Evolutionary conservation across 2,888 invertebrate species (phyloP).

Genomic region (Blastobasis lacticolella): DNA sequence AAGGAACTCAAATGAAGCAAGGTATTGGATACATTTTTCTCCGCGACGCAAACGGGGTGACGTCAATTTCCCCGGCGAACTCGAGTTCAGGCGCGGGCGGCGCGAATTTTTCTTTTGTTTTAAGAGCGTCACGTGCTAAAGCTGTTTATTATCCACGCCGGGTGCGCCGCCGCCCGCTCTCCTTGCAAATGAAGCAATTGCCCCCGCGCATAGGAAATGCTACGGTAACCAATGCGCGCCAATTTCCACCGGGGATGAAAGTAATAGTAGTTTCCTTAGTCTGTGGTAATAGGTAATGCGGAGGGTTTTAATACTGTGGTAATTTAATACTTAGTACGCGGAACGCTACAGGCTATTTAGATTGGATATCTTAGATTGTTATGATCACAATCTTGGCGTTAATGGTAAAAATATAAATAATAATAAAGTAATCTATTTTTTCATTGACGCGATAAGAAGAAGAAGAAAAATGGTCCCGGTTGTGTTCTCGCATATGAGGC

Average conservation of each 20-base stretch:
- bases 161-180: slow-evolving; percentile 29
- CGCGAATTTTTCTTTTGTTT: slow-evolving; percentile 39
- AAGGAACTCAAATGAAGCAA: slow-evolving; percentile 3
- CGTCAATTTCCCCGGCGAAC: slow-evolving; percentile 20
- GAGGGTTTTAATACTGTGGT: too few relatives aligned
- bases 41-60: slow-evolving; percentile 17
- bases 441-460: too few relatives aligned
- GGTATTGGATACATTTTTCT: slow-evolving; percentile 9
- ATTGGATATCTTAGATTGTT: too few relatives aligned
- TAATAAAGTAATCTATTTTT: too few relatives aligned
- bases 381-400: too few relatives aligned
- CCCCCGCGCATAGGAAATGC: slow-evolving; percentile 25
- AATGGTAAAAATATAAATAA: too few relatives aligned
- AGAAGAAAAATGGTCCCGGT: too few relatives aligned
- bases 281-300: too few relatives aligned
- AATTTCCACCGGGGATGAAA: not conserved
- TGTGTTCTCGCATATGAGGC: too few relatives aligned
- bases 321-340: too few relatives aligned
- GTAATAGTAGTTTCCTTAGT: too few relatives aligned
- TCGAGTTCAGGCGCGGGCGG: slow-evolving; percentile 30
- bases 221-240: slow-evolving; percentile 10
- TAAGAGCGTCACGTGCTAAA: slow-evolving; percentile 55
- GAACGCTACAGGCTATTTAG: too few relatives aligned
- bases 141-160: slow-evolving; percentile 53
- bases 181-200: slow-evolving; percentile 46